Conservation (phyloP, 2,113 vertebrate species). For the Todiramphus chloris region DNA sequence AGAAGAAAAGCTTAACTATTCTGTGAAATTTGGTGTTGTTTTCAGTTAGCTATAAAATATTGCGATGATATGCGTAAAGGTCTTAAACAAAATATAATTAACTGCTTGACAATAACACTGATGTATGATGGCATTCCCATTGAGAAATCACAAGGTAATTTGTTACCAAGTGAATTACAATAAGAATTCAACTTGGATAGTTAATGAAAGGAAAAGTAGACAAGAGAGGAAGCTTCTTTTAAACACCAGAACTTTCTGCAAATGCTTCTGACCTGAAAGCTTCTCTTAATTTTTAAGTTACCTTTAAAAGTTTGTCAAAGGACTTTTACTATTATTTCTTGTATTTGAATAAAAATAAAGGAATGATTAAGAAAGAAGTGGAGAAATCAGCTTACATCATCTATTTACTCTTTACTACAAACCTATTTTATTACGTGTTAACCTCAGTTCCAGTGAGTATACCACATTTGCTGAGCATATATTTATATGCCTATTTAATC, state of each 20-base stretch:
- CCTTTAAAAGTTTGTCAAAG: neutral
- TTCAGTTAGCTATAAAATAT: neutral
- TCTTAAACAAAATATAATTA: conserved; percentile 1
- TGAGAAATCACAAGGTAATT: conserved; percentile 27
- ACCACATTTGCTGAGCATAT: neutral
- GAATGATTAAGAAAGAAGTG: neutral
- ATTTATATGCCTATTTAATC: neutral
- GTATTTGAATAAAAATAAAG: neutral
- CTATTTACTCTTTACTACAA: neutral
- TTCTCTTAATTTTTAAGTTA: neutral
- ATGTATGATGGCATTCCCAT: neutral
- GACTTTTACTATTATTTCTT: neutral
- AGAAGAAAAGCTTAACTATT: neutral
- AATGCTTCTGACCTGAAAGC: neutral
- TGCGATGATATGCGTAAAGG: neutral
- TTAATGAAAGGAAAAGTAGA: neutral
- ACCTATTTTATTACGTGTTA: neutral
- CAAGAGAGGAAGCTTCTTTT: neutral
- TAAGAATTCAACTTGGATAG: neutral
- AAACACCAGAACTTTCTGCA: neutral
- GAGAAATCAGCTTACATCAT: neutral
- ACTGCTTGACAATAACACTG: neutral
- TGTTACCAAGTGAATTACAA: conserved; percentile 12
- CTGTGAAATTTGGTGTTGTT: neutral
- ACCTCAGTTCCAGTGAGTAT: neutral